Evolutionary conservation across 2,888 invertebrate species (phyloP).

Genomic region (Smittia aterrima): DNA sequence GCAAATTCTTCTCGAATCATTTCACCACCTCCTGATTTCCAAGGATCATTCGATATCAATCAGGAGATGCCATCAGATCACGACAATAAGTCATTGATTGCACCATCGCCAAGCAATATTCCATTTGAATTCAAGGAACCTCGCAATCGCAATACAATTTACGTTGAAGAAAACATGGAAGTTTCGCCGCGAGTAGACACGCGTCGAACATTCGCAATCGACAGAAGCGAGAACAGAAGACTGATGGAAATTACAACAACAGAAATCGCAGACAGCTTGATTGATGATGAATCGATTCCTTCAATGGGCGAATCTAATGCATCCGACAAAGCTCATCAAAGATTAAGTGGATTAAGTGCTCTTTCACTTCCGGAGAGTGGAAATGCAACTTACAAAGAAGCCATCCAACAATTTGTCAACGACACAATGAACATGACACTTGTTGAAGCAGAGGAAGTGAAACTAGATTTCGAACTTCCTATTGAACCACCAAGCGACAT

Average conservation of each 20-base stretch:
- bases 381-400: background rate
- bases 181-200: background rate
- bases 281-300: constrained; percentile 29
- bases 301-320: background rate
- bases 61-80: background rate
- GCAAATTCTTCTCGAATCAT: background rate
- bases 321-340: no score
- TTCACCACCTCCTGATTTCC: background rate
- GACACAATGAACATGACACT: background rate
- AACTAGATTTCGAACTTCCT: background rate
- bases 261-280: background rate
- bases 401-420: constrained; percentile 28
- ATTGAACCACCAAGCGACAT: background rate
- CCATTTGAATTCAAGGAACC: background rate
- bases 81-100: no score
- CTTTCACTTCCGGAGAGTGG: no score
- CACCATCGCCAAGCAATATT: no score
- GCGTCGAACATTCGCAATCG: constrained; percentile 1
- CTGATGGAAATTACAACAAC: constrained; percentile 18
- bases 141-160: background rate
- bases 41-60: background rate
- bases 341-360: no score
- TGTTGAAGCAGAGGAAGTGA: background rate
- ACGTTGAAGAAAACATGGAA: background rate
- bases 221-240: background rate